Base-by-base conservation (phyloP, 2,888 invertebrate species). In the Steinernema carpocapsae region DNA sequence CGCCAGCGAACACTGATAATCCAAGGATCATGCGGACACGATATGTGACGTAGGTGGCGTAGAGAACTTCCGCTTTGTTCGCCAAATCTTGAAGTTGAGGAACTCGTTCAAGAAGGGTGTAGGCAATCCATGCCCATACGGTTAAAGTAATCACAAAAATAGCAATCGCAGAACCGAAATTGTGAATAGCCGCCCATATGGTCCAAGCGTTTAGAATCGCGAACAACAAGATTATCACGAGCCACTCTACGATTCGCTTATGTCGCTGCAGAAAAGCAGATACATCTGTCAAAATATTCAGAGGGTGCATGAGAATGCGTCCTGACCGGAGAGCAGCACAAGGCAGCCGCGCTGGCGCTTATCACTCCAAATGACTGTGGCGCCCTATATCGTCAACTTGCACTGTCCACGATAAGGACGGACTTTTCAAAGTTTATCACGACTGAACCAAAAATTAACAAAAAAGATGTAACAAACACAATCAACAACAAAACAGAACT, bases 141-240 rank as follows among this genome's bases (percentile, higher is more conserved):
- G 14, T 17, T 7, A 29, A 12, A 17, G 64, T 64, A 17, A 64
- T 64, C 32, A 12, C 17, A 14, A 64, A 3, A 26, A 64, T 64
- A 10, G 64, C 64, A 1, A 64, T 32, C 29, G 64, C 29, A 17
- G 26, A 14, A 6, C 32, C 2, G 37, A 32, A 32, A 17, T 22
- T 17, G 37, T 64, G 64, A n/a, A 64, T 64, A 17, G 37, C 37
- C 37, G 64, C 64, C 64, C 64, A 64, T 22, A 32, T 32, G 29
- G 64, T 64, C 64, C 64, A 64, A 14, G 32, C 64, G 17, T 64
- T 64, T 14, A 64, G 64, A 12, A 32, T 1, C 6, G 64, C 64
- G 37, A 64, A 64, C 26, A 29, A 17, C 19, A 24, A 37, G 4
- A 37, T 3, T 6, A 37, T 37, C 3, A 37, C 37, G 4, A 37